phyloP scores from a whole-genome alignment of 2,888 invertebrate species.

The Hirtodrosophila alboralis region DNA sequence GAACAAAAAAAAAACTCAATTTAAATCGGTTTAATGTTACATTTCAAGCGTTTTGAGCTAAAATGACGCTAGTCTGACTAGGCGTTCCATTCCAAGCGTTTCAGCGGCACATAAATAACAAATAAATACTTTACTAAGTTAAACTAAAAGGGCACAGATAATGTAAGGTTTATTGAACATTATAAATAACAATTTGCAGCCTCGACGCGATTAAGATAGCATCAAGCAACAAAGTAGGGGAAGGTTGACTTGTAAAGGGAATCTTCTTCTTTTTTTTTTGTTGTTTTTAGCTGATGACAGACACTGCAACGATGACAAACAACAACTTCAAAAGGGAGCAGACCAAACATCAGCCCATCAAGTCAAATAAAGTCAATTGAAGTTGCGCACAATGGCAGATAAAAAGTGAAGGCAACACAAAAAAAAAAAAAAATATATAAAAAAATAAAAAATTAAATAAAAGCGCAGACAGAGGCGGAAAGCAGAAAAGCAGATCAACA shows the following conservation, averaged over 20 bases:
- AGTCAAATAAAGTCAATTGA: conserved; percentile 74
- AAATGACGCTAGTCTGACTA: background rate
- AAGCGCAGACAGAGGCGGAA: conserved; percentile 61
- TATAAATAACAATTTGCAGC: conserved; percentile 63
- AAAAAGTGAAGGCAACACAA: conserved; percentile 48
- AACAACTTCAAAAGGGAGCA: conserved; percentile 11
- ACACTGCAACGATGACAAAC: conserved; percentile 36
- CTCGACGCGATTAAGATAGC: conserved; percentile 51
- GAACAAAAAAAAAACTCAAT: background rate
- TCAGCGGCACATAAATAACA: background rate
- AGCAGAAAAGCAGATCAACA: conserved; percentile 73
- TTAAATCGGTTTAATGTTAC: conserved; percentile 1
- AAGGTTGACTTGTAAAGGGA: conserved; percentile 27
- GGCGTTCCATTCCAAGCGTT: conserved; percentile 2
- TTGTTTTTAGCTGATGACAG: conserved; percentile 37
- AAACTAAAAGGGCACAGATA: background rate
- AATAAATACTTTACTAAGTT: too few species aligned
- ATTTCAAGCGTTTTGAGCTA: background rate
- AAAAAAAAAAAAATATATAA: conserved; percentile 10
- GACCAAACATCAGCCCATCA: conserved; percentile 49
- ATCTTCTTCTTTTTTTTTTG: conserved; percentile 4
- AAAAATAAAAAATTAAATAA: conserved; percentile 61
- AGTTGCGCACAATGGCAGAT: conserved; percentile 54
- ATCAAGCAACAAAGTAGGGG: conserved; percentile 50
- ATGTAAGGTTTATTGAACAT: conserved; percentile 64